Evolutionary conservation across 2,888 invertebrate species (phyloP).

Genomic region (Carterocephalus palaemon): DNA sequence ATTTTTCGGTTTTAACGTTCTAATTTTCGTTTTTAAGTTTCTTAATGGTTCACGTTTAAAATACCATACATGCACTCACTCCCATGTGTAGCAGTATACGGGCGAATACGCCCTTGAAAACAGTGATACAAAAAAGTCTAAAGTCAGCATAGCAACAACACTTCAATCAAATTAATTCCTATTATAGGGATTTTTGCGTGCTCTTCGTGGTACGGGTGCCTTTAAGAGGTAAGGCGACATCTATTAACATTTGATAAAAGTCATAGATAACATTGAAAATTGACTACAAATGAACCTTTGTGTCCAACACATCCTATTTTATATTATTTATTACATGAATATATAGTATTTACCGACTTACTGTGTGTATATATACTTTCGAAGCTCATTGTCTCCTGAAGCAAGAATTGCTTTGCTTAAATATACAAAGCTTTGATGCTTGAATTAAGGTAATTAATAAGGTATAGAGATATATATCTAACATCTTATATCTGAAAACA

Average conservation of each 20-base stretch:
- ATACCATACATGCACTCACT: constrained; percentile 12
- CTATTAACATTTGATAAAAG: neutral
- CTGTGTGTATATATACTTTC: too few relatives aligned
- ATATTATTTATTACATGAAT: neutral
- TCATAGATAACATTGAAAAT: neutral
- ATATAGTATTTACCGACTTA: too few relatives aligned
- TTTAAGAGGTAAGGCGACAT: constrained; percentile 58
- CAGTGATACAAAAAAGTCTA: constrained; percentile 63
- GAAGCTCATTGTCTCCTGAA: too few relatives aligned
- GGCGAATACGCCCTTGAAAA: constrained; percentile 72
- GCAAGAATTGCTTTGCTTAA: too few relatives aligned
- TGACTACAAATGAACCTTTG: constrained; percentile 4
- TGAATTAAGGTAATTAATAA: too few relatives aligned
- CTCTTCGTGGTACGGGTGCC: constrained; percentile 49
- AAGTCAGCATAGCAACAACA: constrained; percentile 76
- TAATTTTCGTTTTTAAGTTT: constrained; percentile 11
- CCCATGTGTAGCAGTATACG: constrained; percentile 39
- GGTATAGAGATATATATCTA: too few relatives aligned
- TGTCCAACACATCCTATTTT: constrained; percentile 5
- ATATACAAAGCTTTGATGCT: too few relatives aligned
- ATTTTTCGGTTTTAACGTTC: constrained; percentile 3
- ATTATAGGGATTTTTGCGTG: constrained; percentile 49
- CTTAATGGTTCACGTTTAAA: neutral
- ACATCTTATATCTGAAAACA: too few relatives aligned
- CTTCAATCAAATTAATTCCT: constrained; percentile 54